Base-by-base conservation (phyloP, 2,797 vertebrate species). In the Garrulus glandarius region DNA sequence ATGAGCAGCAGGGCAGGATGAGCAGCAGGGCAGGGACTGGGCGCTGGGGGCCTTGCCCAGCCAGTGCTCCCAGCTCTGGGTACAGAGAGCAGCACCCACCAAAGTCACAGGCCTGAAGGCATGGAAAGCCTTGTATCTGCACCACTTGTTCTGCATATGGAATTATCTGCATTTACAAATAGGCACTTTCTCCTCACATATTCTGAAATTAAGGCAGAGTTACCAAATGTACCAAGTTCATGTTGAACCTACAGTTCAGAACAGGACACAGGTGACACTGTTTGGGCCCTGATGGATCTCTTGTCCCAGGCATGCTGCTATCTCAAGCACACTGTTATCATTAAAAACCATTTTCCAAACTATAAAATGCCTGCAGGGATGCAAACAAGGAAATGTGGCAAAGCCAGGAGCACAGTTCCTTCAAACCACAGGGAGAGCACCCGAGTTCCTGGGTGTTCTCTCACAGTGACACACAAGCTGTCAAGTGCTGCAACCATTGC, bases 21-120 rank as follows among this genome's bases (percentile, higher is more conserved):
- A 23, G 46, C 46, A 47, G 46, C 13, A 14, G 21, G 46, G 21
- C 44, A 46, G 4, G 5, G 59, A 43, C 34, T 0, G 0, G n/a
- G 18, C 8, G 15, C 81, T 49, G 60, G 21, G 2, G 34, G 39
- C 50, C 10, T 11, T 17, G 22, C 37, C 39, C 26, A 81, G 70
- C n/a, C 60, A 41, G 15, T 1, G 3, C 27, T 67, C 23, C 43
- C 72, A 50, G 15, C 36, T 37, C 19, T 15, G 71, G 30, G 27
- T 41, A 59, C 12, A 4, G 29, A 76, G 12, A 57, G 30, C 49
- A 70, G 39, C 26, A 60, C 1, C 0, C 5, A 53, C 4, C 41
- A 10, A 53, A 74, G 39, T 1, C 6, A 1, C 18, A 20, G 39
- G 37, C 44, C 52, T 69, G 19, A 49, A 50, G 44, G 53, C 14